phyloP scores from a whole-genome alignment of 2,113 vertebrate species.

The Capricornis sumatraensis region DNA sequence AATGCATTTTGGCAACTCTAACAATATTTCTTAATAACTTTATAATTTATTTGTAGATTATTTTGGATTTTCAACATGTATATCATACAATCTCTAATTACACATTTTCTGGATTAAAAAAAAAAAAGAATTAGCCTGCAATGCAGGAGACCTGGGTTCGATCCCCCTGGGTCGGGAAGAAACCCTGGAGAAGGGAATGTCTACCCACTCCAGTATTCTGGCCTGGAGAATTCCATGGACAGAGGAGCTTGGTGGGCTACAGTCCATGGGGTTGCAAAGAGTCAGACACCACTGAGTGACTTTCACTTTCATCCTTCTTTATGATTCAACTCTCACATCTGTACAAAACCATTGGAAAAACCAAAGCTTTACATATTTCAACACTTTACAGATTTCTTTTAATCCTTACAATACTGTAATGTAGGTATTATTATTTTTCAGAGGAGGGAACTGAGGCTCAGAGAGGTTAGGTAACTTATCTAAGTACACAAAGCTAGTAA shows the following conservation, averaged over 20 bases:
- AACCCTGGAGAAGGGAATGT: not conserved
- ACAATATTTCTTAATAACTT: too few relatives aligned
- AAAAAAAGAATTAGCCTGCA: not conserved
- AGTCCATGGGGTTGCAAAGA: not conserved
- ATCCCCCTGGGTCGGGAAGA: not conserved
- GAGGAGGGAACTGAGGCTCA: not conserved
- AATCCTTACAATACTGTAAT: not conserved
- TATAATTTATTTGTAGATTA: too few relatives aligned
- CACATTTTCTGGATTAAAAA: too few relatives aligned
- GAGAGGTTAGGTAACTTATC: not conserved
- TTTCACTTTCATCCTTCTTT: not conserved
- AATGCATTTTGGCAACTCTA: too few relatives aligned
- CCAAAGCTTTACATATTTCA: not conserved
- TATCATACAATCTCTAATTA: too few relatives aligned
- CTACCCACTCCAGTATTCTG: not conserved
- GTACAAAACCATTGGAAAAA: not conserved
- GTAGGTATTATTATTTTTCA: not conserved
- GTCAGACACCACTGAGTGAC: not conserved
- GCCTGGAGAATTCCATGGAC: not conserved
- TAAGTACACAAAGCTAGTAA: conserved; percentile 1
- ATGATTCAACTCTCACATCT: not conserved
- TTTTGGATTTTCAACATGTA: too few relatives aligned
- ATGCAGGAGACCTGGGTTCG: not conserved
- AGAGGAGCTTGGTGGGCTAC: not conserved
- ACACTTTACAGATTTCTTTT: not conserved